Evolutionary conservation across 2,797 vertebrate genomes (phyloP).

Genomic region (Sebastes hubbsi): DNA sequence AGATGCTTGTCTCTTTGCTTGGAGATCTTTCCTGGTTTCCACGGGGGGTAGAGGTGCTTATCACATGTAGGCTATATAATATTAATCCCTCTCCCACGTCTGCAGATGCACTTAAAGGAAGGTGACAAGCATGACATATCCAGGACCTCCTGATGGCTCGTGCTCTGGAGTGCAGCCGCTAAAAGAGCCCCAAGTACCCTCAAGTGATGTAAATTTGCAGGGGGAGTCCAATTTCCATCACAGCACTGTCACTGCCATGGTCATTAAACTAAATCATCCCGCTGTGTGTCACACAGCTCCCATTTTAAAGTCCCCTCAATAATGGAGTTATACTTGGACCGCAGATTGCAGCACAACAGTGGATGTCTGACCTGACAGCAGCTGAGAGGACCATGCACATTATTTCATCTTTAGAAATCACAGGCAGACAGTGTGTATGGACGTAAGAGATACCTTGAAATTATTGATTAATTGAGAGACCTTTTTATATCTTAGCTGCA

Average conservation of each 20-base stretch:
- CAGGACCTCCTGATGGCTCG: conserved; percentile 87
- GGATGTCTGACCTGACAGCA: conserved; percentile 73
- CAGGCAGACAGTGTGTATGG: conserved; percentile 22
- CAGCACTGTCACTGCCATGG: conserved; percentile 82
- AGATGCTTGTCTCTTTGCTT: conserved; percentile 78
- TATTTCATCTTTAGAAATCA: conserved; percentile 69
- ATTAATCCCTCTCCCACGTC: conserved; percentile 86
- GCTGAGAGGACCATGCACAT: conserved; percentile 53
- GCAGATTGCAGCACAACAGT: conserved; percentile 74
- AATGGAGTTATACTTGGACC: conserved; percentile 82
- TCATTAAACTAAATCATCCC: conserved; percentile 87
- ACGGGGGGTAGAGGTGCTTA: conserved; percentile 77
- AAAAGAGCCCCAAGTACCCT: conserved; percentile 83
- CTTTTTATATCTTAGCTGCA: conserved; percentile 10
- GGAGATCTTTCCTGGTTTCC: conserved; percentile 77
- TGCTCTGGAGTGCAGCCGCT: conserved; percentile 80
- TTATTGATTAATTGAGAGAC: conserved; percentile 40
- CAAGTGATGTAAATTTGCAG: conserved; percentile 84
- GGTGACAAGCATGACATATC: conserved; percentile 88
- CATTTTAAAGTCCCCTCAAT: conserved; percentile 80
- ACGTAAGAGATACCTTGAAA: conserved; percentile 29
- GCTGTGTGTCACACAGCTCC: conserved; percentile 79
- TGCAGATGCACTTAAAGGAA: conserved; percentile 85
- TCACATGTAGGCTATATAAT: conserved; percentile 85
- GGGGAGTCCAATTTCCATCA: conserved; percentile 84